Evolutionary conservation across 1,140 invertebrate species (phyloP), one percentile per base, ranked within the genome.

Genomic region (Archegozetes longisetosus): DNA sequence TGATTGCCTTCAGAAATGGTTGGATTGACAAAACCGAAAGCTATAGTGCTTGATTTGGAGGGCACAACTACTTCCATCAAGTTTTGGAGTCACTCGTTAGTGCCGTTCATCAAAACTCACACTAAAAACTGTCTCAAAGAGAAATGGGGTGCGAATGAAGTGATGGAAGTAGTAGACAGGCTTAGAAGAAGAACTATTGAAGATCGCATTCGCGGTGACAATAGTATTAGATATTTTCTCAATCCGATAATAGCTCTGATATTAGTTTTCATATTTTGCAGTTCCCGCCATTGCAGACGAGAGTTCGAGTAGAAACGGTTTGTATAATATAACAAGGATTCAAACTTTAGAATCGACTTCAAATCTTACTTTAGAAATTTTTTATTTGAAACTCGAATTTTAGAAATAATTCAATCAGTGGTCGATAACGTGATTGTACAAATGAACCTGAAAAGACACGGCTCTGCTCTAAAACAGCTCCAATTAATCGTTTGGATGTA

Each of bases 11-110:
- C n/a, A n/a, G n/a, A 40, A 40, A 40, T 40, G 32, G 32, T 40
- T 40, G 17, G 17, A 40, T 9, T 40, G 17, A 17, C 20, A 50
- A 58, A 53, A 58, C 56, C 56, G 3, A 56, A 22, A 32, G 56
- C 52, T 47, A 58, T 58, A 4, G 17, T 58, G 13, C 22, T 14
- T n/a, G 56, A 58, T 24, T 57, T 58, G 6, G 56, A 58, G 22
- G 56, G 56, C 20, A 58, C 56, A 3, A 58, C 56, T 4, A 58
- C 56, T 14, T 58, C 56, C 57, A 55, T 24, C 24, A 22, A 13
- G 9, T 58, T 13, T 53, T 58, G 32, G n/a, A 14, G 20, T 55
- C 9, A 25, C 6, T 23, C 14, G 3, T 9, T 58, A 13, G 56
- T 29, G 3, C 56, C 56, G 23, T 58, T 47, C 56, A 58, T 58